Evolutionary conservation across 2,888 invertebrate species (phyloP), one percentile per base, ranked within the genome.

Genomic region (Monochamus alternatus): DNA sequence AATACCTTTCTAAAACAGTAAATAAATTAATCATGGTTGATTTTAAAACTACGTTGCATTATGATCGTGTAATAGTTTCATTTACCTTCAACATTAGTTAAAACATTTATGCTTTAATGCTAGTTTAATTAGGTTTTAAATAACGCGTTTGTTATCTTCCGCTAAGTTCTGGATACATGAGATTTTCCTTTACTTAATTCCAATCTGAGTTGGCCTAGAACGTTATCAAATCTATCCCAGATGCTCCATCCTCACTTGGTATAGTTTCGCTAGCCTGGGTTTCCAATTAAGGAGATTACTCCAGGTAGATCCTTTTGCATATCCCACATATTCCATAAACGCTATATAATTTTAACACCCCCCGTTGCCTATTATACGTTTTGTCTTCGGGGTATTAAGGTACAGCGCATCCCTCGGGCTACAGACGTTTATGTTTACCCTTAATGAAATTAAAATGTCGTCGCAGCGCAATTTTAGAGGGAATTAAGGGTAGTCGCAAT

Each of bases 371-470:
- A 14, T 68, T 68, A 59, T 44, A 68, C 58, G 58, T 58, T 43
- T 38, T 30, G 9, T 14, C 58, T 59, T 43, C 10, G 43, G 55
- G 10, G 68, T 32, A 67, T 67, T 67, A 67, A 9, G 14, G 10
- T 22, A 55, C n/a, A 3, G n/a, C n/a, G 22, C 12, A 44, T 32
- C 68, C 55, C 68, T 22, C 9, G 70, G 62, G 70, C 22, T 58
- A 51, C 63, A 62, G 47, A 12, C 47, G 62, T 51, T 71, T 62
- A 63, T 47, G 70, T 32, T 47, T 51, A 71, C 14, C n/a, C 32
- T 30, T 22, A 51, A 63, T 71, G 14, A 55, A 71, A 71, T 71
- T 58, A 68, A 68, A 59, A 44, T 59, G 58, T 59, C 68, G 32
- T 43, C 51, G 14, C 55, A 32, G 38, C 10, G 38, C 62, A 63